Conservation (phyloP, 2,888 invertebrate genomes). For the Acanthosepion esculentum region DNA sequence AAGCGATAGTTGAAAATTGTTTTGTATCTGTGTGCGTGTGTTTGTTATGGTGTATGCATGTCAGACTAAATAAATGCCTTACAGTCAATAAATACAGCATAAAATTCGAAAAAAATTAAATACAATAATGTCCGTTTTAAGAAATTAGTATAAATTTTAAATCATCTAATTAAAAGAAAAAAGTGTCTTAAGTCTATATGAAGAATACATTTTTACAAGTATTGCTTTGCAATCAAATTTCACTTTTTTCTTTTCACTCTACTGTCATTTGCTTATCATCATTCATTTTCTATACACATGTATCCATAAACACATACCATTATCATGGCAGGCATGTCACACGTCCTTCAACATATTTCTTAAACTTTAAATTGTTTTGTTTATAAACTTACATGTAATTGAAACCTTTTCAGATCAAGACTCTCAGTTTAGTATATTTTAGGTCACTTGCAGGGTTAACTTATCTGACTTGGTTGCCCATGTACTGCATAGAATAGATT, state of each 20-base stretch:
- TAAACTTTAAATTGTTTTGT: not conserved
- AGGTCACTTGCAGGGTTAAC: not conserved
- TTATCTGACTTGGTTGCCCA: not conserved
- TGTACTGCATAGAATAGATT: not conserved
- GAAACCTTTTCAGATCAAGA: not conserved
- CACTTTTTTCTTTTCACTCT: no score
- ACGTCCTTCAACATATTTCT: not conserved
- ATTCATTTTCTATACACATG: not conserved
- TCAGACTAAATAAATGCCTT: no score
- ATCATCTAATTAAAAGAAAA: no score
- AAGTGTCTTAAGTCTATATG: no score
- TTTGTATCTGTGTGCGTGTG: not conserved
- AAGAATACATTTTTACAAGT: no score
- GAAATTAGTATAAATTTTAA: no score
- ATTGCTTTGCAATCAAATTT: no score
- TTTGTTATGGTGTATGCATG: not conserved
- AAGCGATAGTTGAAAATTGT: not conserved
- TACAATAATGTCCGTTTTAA: no score
- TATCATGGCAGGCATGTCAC: not conserved
- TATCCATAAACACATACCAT: not conserved
- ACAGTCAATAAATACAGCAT: no score
- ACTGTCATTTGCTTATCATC: not conserved
- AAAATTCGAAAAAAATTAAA: no score
- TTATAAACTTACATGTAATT: not conserved
- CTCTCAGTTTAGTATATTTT: not conserved